These are phyloP conservation scores for Malthinus flaveolus DNA, from an alignment of 2,888 invertebrate species.

Conservation along the genomic window DNA sequence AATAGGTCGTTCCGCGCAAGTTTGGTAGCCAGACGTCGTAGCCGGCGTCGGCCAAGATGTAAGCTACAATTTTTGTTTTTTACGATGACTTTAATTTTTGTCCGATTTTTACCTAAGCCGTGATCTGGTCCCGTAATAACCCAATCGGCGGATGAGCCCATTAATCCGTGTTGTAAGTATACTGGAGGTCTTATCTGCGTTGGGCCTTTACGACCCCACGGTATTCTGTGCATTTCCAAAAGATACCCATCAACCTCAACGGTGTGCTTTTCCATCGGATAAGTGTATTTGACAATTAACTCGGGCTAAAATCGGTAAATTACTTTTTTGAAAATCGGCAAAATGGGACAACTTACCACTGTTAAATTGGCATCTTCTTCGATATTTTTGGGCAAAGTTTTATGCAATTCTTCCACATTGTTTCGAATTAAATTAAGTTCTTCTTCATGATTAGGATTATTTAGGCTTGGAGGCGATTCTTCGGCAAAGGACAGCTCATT, in stretches of 20 bases:
- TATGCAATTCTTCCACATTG: not conserved
- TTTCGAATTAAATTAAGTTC: not conserved
- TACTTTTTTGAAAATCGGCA: no score
- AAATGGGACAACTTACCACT: not conserved
- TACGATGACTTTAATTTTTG: no score
- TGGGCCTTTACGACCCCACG: constrained; percentile 40
- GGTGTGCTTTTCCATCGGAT: constrained; percentile 45
- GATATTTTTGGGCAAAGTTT: not conserved
- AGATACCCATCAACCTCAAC: constrained; percentile 58
- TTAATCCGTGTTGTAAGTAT: constrained; percentile 57
- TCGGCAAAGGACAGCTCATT: no score
- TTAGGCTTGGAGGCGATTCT: no score
- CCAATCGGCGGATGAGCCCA: constrained; percentile 57
- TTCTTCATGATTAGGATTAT: no score
- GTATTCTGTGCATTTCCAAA: constrained; percentile 52
- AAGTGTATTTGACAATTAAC: constrained; percentile 45
- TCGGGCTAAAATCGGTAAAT: constrained; percentile 23
- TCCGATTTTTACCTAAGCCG: constrained; percentile 47
- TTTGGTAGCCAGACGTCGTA: constrained; percentile 64
- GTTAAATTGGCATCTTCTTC: constrained; percentile 1
- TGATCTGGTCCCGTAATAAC: constrained; percentile 55
- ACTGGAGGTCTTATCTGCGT: constrained; percentile 52
- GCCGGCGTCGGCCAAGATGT: constrained; percentile 54
- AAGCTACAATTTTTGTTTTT: constrained; percentile 51
- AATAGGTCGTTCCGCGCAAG: constrained; percentile 63